Conservation (phyloP, 1,140 invertebrate genomes). For the Cydia amplana region DNA sequence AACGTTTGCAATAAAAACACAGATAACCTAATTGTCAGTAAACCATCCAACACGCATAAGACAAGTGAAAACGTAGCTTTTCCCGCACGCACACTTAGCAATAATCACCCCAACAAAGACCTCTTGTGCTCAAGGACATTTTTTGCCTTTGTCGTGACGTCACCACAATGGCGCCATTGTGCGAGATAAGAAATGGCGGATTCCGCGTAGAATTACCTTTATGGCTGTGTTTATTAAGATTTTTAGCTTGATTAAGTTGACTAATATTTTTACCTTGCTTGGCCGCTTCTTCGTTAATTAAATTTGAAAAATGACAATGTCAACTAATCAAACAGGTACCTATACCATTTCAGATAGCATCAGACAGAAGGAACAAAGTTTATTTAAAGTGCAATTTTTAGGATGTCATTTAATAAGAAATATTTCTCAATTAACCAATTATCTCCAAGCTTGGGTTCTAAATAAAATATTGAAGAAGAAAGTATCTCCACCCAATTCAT, state of each 20-base stretch:
- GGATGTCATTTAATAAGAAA: no score
- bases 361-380: no score
- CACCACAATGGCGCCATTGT: conserved; percentile 18
- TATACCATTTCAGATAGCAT: no score
- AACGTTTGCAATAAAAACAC: no score
- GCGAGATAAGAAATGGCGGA: conserved; percentile 16
- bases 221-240: conserved; percentile 9
- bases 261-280: neutral
- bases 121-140: conserved; percentile 15
- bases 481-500: no score
- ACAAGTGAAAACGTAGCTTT: neutral
- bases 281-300: neutral
- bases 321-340: no score
- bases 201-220: conserved; percentile 3
- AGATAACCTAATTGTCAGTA: no score
- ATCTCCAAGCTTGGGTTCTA: no score
- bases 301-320: no score
- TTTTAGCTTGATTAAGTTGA: conserved; percentile 3
- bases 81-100: neutral
- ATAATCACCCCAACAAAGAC: conserved; percentile 14
- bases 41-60: neutral
- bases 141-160: conserved; percentile 10
- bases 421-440: no score
- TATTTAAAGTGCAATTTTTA: no score
- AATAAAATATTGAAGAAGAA: no score